phyloP scores from a whole-genome alignment of 2,888 invertebrate genomes.

The Chymomyza procnemis region DNA sequence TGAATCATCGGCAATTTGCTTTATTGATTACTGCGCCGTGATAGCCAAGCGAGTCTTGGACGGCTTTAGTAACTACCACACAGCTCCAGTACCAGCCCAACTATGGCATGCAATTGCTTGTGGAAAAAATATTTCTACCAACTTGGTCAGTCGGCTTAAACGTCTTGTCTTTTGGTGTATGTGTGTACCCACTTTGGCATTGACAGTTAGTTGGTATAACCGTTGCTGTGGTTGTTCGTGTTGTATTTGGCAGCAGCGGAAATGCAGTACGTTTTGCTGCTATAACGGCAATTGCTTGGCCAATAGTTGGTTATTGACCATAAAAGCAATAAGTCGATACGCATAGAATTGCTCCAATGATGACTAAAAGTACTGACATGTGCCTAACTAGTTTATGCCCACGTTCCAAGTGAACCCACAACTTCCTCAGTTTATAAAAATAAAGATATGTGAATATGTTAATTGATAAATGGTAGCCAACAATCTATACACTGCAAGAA shows the following conservation, averaged over 20 bases:
- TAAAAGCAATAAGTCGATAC: neutral
- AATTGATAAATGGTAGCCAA: neutral
- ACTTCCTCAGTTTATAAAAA: neutral
- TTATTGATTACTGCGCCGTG: constrained; percentile 38
- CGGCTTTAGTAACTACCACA: neutral
- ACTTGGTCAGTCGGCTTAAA: constrained; percentile 51
- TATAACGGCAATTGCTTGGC: constrained; percentile 57
- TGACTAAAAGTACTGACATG: constrained; percentile 1
- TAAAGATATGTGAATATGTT: neutral
- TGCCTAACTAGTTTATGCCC: constrained; percentile 34
- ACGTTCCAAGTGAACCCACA: neutral
- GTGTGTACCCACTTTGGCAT: constrained; percentile 58
- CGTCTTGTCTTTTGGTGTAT: constrained; percentile 18
- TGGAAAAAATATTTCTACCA: constrained; percentile 45
- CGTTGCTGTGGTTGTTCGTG: constrained; percentile 17
- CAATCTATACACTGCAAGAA: neutral
- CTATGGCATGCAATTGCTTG: neutral
- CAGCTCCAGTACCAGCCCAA: constrained; percentile 27
- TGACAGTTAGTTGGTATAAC: constrained; percentile 63
- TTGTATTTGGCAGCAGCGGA: constrained; percentile 39
- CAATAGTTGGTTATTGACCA: constrained; percentile 8
- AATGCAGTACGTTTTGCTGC: constrained; percentile 70
- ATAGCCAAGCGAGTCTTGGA: neutral
- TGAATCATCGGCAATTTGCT: constrained; percentile 58
- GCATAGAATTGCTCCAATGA: neutral